phyloP scores from a whole-genome alignment of 2,888 invertebrate species.

The Eumerus sabulonum region DNA sequence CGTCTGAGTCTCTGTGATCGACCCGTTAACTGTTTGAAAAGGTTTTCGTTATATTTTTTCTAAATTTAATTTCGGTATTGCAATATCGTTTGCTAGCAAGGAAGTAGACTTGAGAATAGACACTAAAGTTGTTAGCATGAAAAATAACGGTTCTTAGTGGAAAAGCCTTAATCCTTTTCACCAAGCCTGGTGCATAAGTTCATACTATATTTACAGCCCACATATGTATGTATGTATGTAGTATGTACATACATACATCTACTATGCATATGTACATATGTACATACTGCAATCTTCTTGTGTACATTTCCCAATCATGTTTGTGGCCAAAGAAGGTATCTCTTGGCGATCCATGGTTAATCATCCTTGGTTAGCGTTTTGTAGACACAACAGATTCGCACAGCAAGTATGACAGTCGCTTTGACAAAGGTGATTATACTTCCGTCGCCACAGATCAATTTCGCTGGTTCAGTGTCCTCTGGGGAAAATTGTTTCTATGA shows the following conservation, averaged over 20 bases:
- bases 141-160: too few species aligned
- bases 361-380: slow-evolving; percentile 61
- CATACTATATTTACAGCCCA: too few species aligned
- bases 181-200: too few species aligned
- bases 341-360: slow-evolving; percentile 58
- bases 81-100: too few species aligned
- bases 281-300: background rate
- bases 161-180: too few species aligned
- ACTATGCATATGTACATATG: too few species aligned
- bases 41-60: slow-evolving; percentile 40
- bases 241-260: too few species aligned
- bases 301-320: slow-evolving; percentile 50
- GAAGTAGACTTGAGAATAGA: too few species aligned
- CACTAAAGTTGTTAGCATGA: too few species aligned
- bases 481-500: slow-evolving; percentile 64
- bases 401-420: slow-evolving; percentile 66
- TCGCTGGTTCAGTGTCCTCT: slow-evolving; percentile 67
- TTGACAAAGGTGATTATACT: slow-evolving; percentile 64
- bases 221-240: too few species aligned
- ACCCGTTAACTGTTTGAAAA: slow-evolving; percentile 61
- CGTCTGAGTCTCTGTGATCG: slow-evolving; percentile 58
- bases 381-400: slow-evolving; percentile 49
- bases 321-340: slow-evolving; percentile 60
- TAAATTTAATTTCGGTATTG: too few species aligned
- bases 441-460: slow-evolving; percentile 67